phyloP scores from a whole-genome alignment of 23 tunicate genomes.

The Ascidia mentula region DNA sequence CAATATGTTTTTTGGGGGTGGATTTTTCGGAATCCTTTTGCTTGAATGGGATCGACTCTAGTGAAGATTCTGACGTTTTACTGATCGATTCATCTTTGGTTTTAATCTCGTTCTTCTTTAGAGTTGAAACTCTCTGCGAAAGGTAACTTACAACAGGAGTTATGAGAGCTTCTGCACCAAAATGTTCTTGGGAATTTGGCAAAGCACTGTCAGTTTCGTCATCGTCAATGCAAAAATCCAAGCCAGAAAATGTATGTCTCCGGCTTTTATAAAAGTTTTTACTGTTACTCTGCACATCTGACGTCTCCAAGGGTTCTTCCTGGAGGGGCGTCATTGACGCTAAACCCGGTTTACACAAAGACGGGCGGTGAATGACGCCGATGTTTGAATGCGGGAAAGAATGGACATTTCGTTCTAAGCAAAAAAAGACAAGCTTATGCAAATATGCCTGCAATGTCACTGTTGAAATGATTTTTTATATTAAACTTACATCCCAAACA shows the following conservation, averaged over 20 bases:
- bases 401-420: conserved; percentile 51
- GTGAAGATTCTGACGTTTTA: not conserved
- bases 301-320: conserved; percentile 10
- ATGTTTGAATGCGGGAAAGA: conserved; percentile 53
- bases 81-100: not conserved
- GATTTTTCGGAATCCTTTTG: not conserved
- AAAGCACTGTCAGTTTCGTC: not conserved
- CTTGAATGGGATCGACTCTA: not conserved
- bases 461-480: too few relatives aligned
- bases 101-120: not conserved
- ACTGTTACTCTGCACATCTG: conserved; percentile 11
- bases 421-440: not conserved
- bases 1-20: not conserved
- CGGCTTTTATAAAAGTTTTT: not conserved
- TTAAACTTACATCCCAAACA: too few relatives aligned
- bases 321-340: conserved; percentile 20
- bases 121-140: not conserved
- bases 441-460: too few relatives aligned
- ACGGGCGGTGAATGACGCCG: conserved; percentile 30
- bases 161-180: not conserved
- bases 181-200: not conserved
- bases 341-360: conserved; percentile 35
- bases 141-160: conserved; percentile 16
- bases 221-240: not conserved
- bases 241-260: conserved; percentile 21